Percentiles rank a stretch among this genome's conserved stretches.
Conservation (phyloP, 2,113 vertebrate species). For the Gymnocephalus cernua region DNA sequence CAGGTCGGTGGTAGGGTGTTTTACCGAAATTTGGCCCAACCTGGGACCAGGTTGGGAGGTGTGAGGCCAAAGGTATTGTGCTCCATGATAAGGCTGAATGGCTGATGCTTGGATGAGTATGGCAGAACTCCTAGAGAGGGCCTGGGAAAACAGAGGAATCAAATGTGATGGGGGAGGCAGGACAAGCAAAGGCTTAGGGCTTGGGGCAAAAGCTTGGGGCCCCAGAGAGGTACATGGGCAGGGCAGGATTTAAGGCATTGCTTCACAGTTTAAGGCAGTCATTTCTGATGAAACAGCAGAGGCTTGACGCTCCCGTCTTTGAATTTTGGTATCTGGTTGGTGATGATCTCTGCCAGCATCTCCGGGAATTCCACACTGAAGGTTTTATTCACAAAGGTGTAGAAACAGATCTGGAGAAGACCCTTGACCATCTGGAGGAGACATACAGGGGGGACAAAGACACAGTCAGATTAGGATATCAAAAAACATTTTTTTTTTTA, state of each 20-base stretch:
- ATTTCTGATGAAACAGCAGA: conserved; percentile 98
- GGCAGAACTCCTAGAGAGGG: conserved; percentile 40
- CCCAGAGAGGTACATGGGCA: conserved; percentile 16
- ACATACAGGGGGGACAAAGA: neutral
- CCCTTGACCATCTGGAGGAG: conserved; percentile 92
- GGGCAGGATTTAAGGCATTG: conserved; percentile 92
- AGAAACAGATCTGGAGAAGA: conserved; percentile 97
- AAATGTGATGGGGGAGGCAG: conserved; percentile 21
- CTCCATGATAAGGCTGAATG: conserved; percentile 47
- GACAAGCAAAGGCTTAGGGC: conserved; percentile 32
- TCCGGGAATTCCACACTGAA: conserved; percentile 98
- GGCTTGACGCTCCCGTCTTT: conserved; percentile 96
- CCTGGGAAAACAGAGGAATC: neutral
- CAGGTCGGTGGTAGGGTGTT: conserved; percentile 10
- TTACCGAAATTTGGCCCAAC: conserved; percentile 17
- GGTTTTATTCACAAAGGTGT: conserved; percentile 97
- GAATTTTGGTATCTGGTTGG: conserved; percentile 98
- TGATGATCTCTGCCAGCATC: conserved; percentile 99
- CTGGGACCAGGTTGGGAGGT: conserved; percentile 23
- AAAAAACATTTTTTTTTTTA: neutral
- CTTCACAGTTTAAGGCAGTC: conserved; percentile 93
- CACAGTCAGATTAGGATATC: conserved; percentile 5
- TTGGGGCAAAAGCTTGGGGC: conserved; percentile 9
- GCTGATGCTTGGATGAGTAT: neutral
- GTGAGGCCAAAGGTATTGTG: conserved; percentile 55